Percentiles rank a stretch among this genome's conserved stretches.
Evolutionary conservation across 2,888 invertebrate species (phyloP).

Genomic region (Eucera pruinosa): DNA sequence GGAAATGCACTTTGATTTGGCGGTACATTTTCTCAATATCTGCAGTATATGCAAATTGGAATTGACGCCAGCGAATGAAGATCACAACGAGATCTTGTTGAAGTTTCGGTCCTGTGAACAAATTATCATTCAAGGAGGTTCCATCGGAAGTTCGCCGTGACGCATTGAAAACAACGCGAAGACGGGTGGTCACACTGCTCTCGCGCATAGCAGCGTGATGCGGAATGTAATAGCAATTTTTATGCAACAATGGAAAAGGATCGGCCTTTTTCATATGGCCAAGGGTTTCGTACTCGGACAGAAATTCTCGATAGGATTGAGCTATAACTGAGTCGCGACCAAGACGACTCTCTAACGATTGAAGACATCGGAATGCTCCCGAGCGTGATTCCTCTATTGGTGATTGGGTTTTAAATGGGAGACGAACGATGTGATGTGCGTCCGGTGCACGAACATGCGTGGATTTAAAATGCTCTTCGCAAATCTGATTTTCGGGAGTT

Average conservation of each 20-base stretch:
- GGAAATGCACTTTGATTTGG: no score
- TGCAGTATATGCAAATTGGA: background rate
- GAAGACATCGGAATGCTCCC: background rate
- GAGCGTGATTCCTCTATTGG: background rate
- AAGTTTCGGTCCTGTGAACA: background rate
- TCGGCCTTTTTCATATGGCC: background rate
- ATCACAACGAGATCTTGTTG: background rate
- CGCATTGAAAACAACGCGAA: no score
- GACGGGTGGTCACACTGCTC: background rate
- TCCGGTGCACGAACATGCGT: background rate
- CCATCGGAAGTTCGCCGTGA: conserved; percentile 1
- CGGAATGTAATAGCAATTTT: background rate
- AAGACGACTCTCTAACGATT: background rate
- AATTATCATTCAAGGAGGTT: background rate
- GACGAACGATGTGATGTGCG: background rate
- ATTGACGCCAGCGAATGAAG: background rate
- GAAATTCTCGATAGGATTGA: background rate
- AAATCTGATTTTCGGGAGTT: no score
- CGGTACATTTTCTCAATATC: no score
- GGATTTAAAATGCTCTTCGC: background rate
- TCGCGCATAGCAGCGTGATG: background rate
- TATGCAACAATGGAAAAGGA: background rate
- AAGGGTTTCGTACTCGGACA: background rate
- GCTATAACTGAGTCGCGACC: background rate
- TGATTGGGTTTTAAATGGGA: background rate